These are phyloP conservation scores for Plecotus auritus DNA, from an alignment of 2,113 vertebrate genomes.

Conservation along the genomic window DNA sequence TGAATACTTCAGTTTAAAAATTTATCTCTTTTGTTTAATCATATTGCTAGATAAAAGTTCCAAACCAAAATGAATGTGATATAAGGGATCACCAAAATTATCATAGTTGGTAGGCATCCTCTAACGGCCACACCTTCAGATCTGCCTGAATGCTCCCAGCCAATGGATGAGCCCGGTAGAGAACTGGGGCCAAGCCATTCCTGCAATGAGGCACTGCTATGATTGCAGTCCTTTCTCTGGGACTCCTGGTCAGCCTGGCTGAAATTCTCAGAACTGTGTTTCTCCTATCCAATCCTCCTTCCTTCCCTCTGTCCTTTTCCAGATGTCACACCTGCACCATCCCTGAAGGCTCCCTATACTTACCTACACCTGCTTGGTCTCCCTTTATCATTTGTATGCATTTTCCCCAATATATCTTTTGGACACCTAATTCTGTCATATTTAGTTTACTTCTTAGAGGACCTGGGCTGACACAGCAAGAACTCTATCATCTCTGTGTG, in stretches of 20 bases:
- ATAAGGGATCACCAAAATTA: background rate
- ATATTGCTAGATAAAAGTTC: background rate
- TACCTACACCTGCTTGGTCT: background rate
- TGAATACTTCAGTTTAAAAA: slow-evolving; percentile 42
- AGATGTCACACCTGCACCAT: background rate
- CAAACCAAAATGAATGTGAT: background rate
- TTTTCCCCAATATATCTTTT: background rate
- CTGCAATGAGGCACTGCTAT: accelerated
- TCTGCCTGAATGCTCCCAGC: too few relatives aligned
- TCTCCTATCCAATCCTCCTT: background rate
- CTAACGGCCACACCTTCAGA: background rate
- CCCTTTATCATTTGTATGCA: background rate
- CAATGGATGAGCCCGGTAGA: background rate
- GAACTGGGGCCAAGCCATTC: background rate
- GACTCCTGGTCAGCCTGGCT: background rate
- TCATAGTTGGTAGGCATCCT: background rate
- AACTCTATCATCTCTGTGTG: background rate
- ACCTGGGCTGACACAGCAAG: background rate
- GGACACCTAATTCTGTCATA: background rate
- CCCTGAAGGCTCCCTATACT: background rate
- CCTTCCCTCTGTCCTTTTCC: background rate
- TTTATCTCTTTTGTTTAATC: slow-evolving; percentile 13
- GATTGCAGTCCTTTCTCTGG: background rate
- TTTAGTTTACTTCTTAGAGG: background rate
- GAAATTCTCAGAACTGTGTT: background rate